Conservation (phyloP, 2,113 vertebrate genomes). For the Aegithalos caudatus region DNA sequence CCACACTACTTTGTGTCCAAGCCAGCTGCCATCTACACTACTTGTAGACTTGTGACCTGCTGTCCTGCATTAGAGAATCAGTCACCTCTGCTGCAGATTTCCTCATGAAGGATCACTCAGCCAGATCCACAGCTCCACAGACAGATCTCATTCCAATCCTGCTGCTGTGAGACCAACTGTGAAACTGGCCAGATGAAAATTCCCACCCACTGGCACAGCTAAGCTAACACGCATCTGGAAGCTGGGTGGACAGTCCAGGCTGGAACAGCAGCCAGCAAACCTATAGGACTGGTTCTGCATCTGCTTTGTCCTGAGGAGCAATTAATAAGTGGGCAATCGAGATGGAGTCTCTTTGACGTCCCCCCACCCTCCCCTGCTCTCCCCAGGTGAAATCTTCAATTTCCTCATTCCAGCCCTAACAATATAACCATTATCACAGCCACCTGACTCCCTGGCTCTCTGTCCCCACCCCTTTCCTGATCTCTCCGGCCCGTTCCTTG, state of each 20-base stretch:
- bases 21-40: neutral
- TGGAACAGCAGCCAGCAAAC: neutral
- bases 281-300: neutral
- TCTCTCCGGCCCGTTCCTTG: neutral
- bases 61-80: neutral
- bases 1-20: rapidly evolving
- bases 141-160: neutral
- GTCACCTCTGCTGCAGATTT: neutral
- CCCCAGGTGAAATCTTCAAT: neutral
- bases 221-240: neutral
- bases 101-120: neutral
- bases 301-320: neutral
- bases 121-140: neutral
- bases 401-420: constrained; percentile 56
- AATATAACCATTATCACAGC: constrained; percentile 39
- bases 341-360: neutral
- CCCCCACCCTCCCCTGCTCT: neutral
- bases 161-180: neutral
- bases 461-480: neutral
- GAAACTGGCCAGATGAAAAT: neutral
- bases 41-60: rapidly evolving
- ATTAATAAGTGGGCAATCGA: neutral
- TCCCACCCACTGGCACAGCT: neutral
- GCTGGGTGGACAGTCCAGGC: neutral
- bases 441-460: neutral